These are phyloP conservation scores for Apodemus agrarius DNA, from an alignment of 2,797 vertebrate genomes.

Conservation along the genomic window DNA sequence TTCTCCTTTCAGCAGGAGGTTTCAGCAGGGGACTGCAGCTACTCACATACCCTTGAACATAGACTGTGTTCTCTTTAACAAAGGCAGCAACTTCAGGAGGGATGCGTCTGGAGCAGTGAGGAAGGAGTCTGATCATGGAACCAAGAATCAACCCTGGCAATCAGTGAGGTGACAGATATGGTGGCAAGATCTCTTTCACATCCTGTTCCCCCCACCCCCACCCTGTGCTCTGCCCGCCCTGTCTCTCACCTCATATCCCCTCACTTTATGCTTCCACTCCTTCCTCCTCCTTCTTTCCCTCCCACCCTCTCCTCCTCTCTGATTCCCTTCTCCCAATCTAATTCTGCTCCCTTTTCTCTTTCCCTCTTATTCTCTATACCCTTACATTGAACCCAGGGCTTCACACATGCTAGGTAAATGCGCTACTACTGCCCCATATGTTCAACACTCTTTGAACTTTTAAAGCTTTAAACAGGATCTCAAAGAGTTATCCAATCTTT, in stretches of 20 bases:
- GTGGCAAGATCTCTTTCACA: neutral
- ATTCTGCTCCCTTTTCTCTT: neutral
- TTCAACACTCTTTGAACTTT: neutral
- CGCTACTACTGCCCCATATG: neutral
- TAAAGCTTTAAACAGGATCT: neutral
- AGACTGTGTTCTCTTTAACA: neutral
- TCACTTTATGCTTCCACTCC: neutral
- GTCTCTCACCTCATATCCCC: neutral
- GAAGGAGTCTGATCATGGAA: neutral
- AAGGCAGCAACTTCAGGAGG: neutral
- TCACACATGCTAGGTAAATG: neutral
- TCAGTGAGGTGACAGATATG: neutral
- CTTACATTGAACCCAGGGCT: neutral
- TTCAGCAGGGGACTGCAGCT: neutral
- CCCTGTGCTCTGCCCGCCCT: neutral
- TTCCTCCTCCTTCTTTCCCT: neutral
- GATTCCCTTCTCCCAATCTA: neutral
- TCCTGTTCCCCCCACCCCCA: neutral
- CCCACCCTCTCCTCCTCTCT: neutral
- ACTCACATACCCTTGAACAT: neutral
- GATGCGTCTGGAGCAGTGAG: neutral
- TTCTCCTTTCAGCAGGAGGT: neutral
- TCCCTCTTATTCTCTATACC: neutral
- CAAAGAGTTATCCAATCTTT: neutral
- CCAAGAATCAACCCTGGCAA: neutral